Evolutionary conservation across 2,797 vertebrate species (phyloP).

Genomic region (Chiroxiphia lanceolata): DNA sequence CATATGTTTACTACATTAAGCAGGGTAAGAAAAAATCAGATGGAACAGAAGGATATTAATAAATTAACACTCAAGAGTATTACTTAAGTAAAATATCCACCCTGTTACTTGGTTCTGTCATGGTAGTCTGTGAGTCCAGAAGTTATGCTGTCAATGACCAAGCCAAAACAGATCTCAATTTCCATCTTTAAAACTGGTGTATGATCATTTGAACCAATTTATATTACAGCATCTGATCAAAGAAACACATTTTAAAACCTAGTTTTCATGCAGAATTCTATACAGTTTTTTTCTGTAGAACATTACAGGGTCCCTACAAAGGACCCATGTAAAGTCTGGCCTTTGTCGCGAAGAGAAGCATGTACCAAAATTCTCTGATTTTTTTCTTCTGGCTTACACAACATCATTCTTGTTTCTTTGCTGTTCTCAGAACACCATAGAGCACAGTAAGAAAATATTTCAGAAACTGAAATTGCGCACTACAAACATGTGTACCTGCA

Average conservation of each 20-base stretch:
- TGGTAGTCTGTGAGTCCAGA: background rate
- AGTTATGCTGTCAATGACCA: background rate
- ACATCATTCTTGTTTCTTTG: background rate
- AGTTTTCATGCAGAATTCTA: background rate
- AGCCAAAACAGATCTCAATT: background rate
- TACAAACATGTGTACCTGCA: background rate
- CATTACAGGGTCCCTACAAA: background rate
- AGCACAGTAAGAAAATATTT: background rate
- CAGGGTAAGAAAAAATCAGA: constrained; percentile 43
- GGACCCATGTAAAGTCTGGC: background rate
- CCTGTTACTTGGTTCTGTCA: background rate
- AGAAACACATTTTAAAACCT: background rate
- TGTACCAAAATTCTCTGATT: background rate
- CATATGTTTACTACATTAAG: constrained; percentile 69
- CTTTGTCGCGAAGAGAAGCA: background rate
- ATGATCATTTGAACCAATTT: background rate
- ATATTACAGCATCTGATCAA: background rate
- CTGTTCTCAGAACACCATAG: background rate
- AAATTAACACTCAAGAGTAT: constrained; percentile 8
- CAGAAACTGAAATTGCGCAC: background rate
- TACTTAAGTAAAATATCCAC: constrained; percentile 3
- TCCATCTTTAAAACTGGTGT: background rate
- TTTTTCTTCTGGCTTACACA: background rate
- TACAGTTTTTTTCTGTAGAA: background rate
- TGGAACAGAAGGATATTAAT: constrained; percentile 41